These are phyloP conservation scores for Entomyzon cyanotis DNA, from an alignment of 2,113 vertebrate species.

Conservation along the genomic window DNA sequence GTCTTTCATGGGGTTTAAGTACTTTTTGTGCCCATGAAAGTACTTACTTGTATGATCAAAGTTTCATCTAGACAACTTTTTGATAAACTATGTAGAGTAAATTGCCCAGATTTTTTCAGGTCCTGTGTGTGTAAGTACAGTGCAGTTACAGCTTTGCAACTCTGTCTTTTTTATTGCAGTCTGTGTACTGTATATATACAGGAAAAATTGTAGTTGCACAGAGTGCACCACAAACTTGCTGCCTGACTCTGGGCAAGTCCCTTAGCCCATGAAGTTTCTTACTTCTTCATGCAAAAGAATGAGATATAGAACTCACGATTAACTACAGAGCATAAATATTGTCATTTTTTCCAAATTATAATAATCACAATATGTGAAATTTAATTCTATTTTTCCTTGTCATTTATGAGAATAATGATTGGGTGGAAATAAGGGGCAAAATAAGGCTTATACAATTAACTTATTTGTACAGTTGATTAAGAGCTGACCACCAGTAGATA, in stretches of 20 bases:
- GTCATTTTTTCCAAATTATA: neutral
- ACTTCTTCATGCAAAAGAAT: neutral
- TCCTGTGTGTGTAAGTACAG: neutral
- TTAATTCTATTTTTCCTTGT: neutral
- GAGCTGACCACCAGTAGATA: neutral
- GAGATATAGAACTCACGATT: neutral
- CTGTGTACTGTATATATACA: neutral
- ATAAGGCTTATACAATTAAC: neutral
- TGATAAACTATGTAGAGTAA: neutral
- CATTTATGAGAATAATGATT: neutral
- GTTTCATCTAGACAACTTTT: neutral
- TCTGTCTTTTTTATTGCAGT: neutral
- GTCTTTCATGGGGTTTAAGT: neutral
- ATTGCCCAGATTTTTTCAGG: neutral
- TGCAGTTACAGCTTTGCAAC: neutral
- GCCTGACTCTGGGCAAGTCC: neutral
- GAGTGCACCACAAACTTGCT: neutral
- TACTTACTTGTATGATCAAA: neutral
- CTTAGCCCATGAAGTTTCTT: neutral
- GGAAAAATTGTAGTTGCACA: neutral
- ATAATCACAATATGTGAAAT: neutral
- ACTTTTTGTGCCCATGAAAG: neutral
- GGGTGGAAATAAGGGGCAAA: neutral
- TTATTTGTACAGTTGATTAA: neutral
- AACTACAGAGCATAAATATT: neutral